Evolutionary conservation across 2,113 vertebrate species (phyloP).

Genomic region (Equus quagga): DNA sequence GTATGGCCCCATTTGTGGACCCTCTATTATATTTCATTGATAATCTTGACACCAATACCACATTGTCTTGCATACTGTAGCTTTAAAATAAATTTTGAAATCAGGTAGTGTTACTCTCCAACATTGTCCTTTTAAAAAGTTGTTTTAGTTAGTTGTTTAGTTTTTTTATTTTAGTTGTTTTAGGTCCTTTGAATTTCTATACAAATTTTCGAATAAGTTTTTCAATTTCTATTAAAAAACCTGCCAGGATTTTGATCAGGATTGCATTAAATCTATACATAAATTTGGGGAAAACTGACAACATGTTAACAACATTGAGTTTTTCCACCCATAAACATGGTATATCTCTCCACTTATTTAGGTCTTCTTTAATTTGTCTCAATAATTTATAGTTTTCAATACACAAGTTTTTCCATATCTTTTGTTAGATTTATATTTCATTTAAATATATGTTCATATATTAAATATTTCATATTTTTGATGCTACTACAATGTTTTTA

Average conservation of each 20-base stretch:
- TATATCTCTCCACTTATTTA: not conserved
- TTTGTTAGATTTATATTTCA: not conserved
- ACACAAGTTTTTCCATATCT: not conserved
- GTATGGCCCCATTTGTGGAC: not conserved
- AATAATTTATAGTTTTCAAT: slow-evolving; percentile 1
- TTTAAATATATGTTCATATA: not conserved
- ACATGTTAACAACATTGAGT: not conserved
- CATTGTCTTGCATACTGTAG: not conserved
- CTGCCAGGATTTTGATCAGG: not conserved
- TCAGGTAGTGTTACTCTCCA: not conserved
- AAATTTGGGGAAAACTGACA: not conserved
- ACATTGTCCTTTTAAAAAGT: not conserved
- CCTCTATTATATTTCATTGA: not conserved
- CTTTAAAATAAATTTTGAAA: slow-evolving; percentile 22
- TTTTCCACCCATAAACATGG: not conserved
- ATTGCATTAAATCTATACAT: not conserved
- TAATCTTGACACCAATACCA: not conserved
- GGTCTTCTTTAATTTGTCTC: not conserved
- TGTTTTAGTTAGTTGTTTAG: not conserved
- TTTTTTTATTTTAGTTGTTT: not conserved
- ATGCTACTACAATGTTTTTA: not conserved
- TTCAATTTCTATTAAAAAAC: not conserved
- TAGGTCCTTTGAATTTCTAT: not conserved
- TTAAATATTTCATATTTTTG: not conserved
- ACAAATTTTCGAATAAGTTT: not conserved